Percentiles rank a stretch among this genome's conserved stretches.
These are phyloP conservation scores for Pseudomyrmex cubaensis DNA, from an alignment of 1,140 invertebrate species.

Conservation along the genomic window DNA sequence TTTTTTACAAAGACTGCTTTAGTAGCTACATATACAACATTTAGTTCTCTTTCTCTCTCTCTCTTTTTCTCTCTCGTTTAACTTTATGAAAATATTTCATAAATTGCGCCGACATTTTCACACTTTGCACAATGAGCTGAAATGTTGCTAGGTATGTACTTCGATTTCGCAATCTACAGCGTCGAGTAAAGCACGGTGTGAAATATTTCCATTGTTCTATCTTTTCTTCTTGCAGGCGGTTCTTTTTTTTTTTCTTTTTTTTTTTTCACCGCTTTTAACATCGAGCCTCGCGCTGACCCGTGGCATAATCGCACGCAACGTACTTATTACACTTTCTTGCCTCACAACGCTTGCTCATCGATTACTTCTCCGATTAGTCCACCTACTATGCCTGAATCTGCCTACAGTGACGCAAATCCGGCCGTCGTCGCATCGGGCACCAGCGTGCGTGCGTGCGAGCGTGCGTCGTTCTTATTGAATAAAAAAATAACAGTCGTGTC, in stretches of 20 bases:
- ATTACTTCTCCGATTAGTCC: conserved; percentile 51
- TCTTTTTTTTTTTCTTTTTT: background rate
- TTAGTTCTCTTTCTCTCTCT: background rate
- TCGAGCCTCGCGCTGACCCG: too few species aligned
- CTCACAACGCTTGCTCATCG: conserved; percentile 43
- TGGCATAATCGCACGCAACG: too few species aligned
- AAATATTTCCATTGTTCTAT: background rate
- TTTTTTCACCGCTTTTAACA: too few species aligned
- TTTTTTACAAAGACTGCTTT: background rate
- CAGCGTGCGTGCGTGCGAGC: conserved; percentile 11
- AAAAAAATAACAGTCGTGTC: background rate
- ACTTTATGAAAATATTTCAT: background rate
- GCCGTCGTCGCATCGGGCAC: background rate
- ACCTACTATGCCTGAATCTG: conserved; percentile 46
- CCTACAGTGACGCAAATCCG: conserved; percentile 54
- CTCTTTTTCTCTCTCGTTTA: background rate
- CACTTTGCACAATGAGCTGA: too few species aligned
- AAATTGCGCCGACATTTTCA: background rate
- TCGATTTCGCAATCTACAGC: background rate
- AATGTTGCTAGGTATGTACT: background rate
- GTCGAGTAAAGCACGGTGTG: background rate
- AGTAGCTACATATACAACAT: background rate
- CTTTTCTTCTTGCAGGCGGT: background rate
- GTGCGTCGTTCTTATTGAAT: conserved; percentile 7
- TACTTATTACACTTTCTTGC: conserved; percentile 31